Conservation (phyloP, 2,113 vertebrate species). For the Salvelinus namaycush region DNA sequence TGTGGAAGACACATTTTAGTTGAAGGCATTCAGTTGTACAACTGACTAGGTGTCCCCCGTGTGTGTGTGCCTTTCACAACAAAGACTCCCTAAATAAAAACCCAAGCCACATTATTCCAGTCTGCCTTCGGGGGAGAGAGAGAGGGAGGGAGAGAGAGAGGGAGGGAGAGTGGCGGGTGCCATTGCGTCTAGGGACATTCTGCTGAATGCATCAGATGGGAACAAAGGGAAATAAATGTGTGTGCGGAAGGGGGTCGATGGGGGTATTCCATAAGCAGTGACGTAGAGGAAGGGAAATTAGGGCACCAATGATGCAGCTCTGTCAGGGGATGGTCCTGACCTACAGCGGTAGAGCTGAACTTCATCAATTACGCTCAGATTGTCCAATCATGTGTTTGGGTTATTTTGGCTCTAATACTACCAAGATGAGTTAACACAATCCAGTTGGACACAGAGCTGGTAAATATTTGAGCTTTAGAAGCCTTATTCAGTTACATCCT, state of each 20-base stretch:
- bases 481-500: too few relatives aligned
- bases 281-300: not conserved
- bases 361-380: too few relatives aligned
- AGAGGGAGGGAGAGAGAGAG: not conserved
- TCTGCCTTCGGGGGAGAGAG: conserved; percentile 1
- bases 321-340: not conserved
- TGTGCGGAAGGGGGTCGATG: not conserved
- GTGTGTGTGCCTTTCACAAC: conserved; percentile 27
- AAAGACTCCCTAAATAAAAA: not conserved
- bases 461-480: too few relatives aligned
- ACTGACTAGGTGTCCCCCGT: not conserved
- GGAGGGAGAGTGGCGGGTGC: not conserved
- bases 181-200: conserved; percentile 38
- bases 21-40: not conserved
- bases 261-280: not conserved
- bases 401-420: too few relatives aligned
- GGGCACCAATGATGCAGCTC: not conserved
- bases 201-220: conserved; percentile 26
- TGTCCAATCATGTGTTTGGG: too few relatives aligned
- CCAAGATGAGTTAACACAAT: too few relatives aligned
- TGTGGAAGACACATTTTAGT: too few relatives aligned
- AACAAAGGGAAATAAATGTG: conserved; percentile 29
- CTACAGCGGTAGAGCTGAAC: too few relatives aligned
- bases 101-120: conserved; percentile 40
- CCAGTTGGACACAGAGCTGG: too few relatives aligned